Conservation (phyloP, 2,888 invertebrate species). For the Eristalis intricaria region DNA sequence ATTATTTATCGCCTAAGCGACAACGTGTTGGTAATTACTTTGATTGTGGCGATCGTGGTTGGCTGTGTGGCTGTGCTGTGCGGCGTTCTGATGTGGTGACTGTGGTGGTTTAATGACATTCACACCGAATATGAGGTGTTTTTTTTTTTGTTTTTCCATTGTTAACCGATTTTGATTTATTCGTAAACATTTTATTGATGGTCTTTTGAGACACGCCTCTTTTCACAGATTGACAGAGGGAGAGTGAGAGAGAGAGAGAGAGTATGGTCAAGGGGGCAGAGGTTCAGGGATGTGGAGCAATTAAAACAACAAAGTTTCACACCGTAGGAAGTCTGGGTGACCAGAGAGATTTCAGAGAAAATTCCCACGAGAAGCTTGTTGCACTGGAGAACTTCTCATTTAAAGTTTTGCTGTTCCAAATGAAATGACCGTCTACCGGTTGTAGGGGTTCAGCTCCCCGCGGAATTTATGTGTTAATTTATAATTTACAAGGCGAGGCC, state of each 20-base stretch:
- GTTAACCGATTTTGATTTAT: conserved; percentile 43
- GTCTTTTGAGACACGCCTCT: conserved; percentile 22
- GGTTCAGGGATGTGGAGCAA: background rate
- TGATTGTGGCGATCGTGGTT: background rate
- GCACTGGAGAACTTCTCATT: background rate
- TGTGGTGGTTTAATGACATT: conserved; percentile 10
- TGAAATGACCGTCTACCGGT: background rate
- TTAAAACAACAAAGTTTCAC: background rate
- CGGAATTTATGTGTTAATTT: background rate
- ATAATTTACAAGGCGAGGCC: background rate
- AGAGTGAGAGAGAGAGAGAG: too few relatives aligned
- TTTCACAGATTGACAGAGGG: background rate
- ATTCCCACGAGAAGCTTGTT: background rate
- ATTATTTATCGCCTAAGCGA: conserved; percentile 56
- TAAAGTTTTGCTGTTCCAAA: background rate
- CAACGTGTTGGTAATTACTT: conserved; percentile 18
- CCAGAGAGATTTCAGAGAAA: background rate
- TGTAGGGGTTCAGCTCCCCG: too few relatives aligned
- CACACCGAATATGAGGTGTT: conserved; percentile 20
- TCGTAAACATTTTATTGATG: conserved; percentile 26
- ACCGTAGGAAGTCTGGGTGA: background rate
- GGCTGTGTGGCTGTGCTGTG: background rate
- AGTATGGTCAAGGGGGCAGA: background rate
- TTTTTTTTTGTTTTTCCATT: conserved; percentile 14
- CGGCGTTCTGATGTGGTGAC: background rate